Percentiles rank a stretch among this genome's conserved stretches.
Evolutionary conservation across 2,888 invertebrate genomes (phyloP).

Genomic region (Dromius quadrimaculatus): DNA sequence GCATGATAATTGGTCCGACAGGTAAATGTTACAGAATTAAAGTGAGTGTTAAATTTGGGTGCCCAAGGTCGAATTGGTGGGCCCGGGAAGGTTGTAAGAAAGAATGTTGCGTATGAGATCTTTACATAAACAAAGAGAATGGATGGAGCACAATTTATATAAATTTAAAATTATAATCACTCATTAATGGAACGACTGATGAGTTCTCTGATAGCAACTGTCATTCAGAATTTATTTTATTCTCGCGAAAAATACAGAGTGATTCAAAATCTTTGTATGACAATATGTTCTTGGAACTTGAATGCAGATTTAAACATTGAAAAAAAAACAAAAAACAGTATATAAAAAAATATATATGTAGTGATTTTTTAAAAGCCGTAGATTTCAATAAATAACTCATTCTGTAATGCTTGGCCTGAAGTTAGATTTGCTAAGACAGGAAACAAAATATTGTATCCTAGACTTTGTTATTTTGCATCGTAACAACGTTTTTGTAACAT

Average conservation of each 20-base stretch:
- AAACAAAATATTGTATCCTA: no score
- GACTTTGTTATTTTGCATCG: no score
- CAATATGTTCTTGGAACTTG: no score
- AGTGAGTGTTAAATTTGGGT: constrained; percentile 33
- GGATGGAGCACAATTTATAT: neutral
- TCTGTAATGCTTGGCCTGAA: no score
- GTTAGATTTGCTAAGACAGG: no score
- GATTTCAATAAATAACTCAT: no score
- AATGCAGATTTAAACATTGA: no score
- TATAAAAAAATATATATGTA: no score
- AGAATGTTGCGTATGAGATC: neutral
- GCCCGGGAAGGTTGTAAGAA: constrained; percentile 20
- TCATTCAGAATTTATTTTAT: neutral
- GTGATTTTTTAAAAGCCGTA: no score
- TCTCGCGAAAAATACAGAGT: neutral
- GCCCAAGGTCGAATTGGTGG: constrained; percentile 7
- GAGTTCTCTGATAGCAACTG: neutral
- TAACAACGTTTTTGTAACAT: no score
- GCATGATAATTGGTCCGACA: constrained; percentile 19
- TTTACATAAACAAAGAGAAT: neutral
- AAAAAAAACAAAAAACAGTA: no score
- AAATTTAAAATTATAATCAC: neutral
- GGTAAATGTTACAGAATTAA: constrained; percentile 34
- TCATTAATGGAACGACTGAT: neutral
- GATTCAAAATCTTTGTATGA: no score